Evolutionary conservation across 1,140 invertebrate genomes (phyloP).

Genomic region (Dendrolimus kikuchii): DNA sequence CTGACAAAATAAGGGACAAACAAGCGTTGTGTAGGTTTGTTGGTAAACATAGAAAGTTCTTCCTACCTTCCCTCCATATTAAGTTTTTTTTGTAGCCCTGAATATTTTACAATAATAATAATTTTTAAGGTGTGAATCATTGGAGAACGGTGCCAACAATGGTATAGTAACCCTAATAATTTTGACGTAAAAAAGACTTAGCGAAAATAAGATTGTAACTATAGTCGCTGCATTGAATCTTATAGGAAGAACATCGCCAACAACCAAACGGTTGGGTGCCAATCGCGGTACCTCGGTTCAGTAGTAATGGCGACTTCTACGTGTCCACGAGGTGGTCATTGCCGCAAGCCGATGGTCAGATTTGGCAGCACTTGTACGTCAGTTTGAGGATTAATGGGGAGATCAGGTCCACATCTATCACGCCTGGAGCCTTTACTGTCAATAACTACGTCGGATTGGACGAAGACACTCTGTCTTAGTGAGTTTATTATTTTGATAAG

Average conservation of each 20-base stretch:
- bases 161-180: no score
- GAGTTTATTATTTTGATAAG: conserved; percentile 18
- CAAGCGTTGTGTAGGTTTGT: no score
- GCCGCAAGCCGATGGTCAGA: conserved; percentile 34
- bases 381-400: conserved; percentile 44
- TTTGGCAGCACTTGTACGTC: conserved; percentile 64
- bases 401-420: conserved; percentile 36
- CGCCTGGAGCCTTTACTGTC: conserved; percentile 64
- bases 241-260: conserved; percentile 45
- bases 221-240: conserved; percentile 5
- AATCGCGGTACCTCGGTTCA: conserved; percentile 52
- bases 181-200: no score
- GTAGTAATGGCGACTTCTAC: conserved; percentile 38
- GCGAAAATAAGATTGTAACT: no score
- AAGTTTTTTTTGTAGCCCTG: no score
- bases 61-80: no score
- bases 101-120: no score
- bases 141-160: no score
- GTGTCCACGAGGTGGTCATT: conserved; percentile 53
- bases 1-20: no score
- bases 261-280: conserved; percentile 63
- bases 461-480: conserved; percentile 43
- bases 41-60: no score
- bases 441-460: conserved; percentile 61
- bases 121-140: neutral